Base-by-base conservation (phyloP, 2,888 invertebrate genomes). In the Drosophila kanekoi region DNA sequence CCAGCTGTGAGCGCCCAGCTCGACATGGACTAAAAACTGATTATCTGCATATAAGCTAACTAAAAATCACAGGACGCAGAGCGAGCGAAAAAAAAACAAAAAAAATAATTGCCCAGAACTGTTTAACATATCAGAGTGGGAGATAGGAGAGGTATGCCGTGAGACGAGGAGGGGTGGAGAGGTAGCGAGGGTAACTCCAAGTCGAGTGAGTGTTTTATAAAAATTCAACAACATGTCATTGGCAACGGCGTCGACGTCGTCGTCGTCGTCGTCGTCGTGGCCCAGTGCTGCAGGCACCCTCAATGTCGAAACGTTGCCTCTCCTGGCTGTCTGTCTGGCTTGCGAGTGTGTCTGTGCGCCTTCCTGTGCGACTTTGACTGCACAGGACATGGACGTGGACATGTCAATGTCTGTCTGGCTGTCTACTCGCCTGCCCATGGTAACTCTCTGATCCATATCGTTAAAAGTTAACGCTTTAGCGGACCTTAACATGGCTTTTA, bases 161-260 rank as follows among this genome's bases (percentile, higher is more conserved):
- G 47, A 41, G 1, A 33, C 58, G 4, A 28, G 20, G n/a, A 51
- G 35, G 3, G 38, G 40, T 2, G 37, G 14, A 6, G 37, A 38
- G n/a, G 2, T 6, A n/a, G 48, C 40, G 20, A 23, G 47, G 28
- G 13, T 35, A 41, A 16, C 53, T 47, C 41, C 28, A 28, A 62
- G 45, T 72, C 79, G 62, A 88, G 87, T 83, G 87, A 88, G 89
- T 88, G 81, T 83, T 83, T 83, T 85, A 86, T 87, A 89, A 89
- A 85, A 89, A 89, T 87, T 69, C 89, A 81, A 74, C 85, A 89
- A 89, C 89, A 89, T 85, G 85, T 85, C 85, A 85, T 85, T 89
- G 87, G 79, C 68, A 67, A 71, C 67, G 80, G 53, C 74, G 64
- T 61, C 58, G 38, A 18, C 61, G 49, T 16, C 69, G n/a, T n/a